Percentiles rank a stretch among this genome's conserved stretches.
Conservation (phyloP, 2,888 invertebrate genomes). For the Myopa tessellatipennis region DNA sequence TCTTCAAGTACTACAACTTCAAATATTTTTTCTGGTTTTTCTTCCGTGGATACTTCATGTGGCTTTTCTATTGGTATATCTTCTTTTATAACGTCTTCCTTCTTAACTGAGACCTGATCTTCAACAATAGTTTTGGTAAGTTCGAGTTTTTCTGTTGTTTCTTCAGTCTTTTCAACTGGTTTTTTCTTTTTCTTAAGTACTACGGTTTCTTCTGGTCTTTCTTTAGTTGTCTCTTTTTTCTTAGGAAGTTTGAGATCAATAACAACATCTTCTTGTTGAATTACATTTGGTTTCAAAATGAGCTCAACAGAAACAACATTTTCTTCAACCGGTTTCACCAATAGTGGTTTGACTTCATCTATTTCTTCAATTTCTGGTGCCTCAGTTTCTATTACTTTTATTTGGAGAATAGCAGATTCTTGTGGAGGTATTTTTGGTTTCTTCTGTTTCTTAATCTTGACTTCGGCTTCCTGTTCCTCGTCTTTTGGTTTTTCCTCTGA, state of each 20-base stretch:
- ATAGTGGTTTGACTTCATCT: constrained; percentile 62
- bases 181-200: constrained; percentile 62
- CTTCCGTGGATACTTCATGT: constrained; percentile 54
- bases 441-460: constrained; percentile 55
- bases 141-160: constrained; percentile 64
- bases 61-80: constrained; percentile 62
- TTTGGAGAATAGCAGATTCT: constrained; percentile 46
- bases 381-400: constrained; percentile 49
- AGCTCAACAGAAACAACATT: constrained; percentile 60
- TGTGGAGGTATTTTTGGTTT: constrained; percentile 56
- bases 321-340: constrained; percentile 56
- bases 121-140: constrained; percentile 60
- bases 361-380: constrained; percentile 55
- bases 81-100: constrained; percentile 52
- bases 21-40: constrained; percentile 49
- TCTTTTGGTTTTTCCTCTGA: constrained; percentile 58
- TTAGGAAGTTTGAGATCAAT: constrained; percentile 60
- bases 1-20: constrained; percentile 59
- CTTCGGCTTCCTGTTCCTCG: constrained; percentile 50
- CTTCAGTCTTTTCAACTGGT: constrained; percentile 58
- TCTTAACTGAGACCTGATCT: constrained; percentile 63
- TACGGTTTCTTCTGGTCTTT: constrained; percentile 61
- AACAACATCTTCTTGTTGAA: constrained; percentile 61
- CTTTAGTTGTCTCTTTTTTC: constrained; percentile 60
- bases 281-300: constrained; percentile 60